These are phyloP conservation scores for Leucoma salicis DNA, from an alignment of 2,888 invertebrate genomes.

Conservation along the genomic window DNA sequence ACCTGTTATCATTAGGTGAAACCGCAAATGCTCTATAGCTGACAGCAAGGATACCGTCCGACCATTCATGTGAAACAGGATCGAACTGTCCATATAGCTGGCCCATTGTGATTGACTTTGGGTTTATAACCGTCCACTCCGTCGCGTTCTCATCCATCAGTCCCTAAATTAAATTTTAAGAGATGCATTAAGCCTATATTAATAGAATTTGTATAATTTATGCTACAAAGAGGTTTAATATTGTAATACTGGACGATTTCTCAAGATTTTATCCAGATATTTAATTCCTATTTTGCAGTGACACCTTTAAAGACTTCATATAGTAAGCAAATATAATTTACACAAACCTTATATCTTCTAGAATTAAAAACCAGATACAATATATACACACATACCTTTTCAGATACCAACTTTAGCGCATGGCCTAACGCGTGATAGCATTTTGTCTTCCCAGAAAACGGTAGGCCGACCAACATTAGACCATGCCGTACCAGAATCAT, in stretches of 20 bases:
- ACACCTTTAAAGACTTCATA: too few species aligned
- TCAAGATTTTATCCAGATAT: too few species aligned
- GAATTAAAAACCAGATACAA: too few species aligned
- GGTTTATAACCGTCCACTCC: constrained; percentile 92
- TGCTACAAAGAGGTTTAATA: too few species aligned
- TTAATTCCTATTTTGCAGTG: too few species aligned
- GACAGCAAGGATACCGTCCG: constrained; percentile 93
- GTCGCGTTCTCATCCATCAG: constrained; percentile 89
- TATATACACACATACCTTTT: constrained; percentile 83
- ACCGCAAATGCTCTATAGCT: constrained; percentile 91
- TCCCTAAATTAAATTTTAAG: constrained; percentile 63
- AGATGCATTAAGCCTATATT: neutral
- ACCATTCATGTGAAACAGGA: constrained; percentile 96
- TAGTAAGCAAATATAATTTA: too few species aligned
- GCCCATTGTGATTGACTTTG: constrained; percentile 97
- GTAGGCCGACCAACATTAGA: constrained; percentile 95
- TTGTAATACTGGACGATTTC: too few species aligned
- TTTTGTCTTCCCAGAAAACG: constrained; percentile 96
- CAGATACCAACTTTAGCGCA: constrained; percentile 89
- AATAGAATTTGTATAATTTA: too few species aligned
- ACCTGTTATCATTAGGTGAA: constrained; percentile 87
- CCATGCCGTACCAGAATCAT: constrained; percentile 98
- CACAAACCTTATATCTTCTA: too few species aligned
- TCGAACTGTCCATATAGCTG: constrained; percentile 98
- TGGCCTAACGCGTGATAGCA: constrained; percentile 92